Evolutionary conservation across 2,797 vertebrate genomes (phyloP), one percentile per base, ranked within the genome.

Genomic region (Rhynchonycteris naso): DNA sequence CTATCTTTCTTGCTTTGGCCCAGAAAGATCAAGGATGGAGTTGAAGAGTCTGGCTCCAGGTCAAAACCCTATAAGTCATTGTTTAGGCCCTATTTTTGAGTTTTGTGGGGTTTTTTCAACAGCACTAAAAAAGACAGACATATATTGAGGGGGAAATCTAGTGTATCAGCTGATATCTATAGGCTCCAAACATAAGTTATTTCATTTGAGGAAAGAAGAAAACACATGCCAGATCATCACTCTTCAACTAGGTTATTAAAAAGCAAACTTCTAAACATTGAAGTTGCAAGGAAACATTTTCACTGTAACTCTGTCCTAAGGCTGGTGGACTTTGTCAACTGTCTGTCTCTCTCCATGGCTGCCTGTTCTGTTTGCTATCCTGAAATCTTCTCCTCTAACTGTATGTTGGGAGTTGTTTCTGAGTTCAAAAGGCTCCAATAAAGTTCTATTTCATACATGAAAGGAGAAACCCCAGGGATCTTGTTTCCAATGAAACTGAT

Each of bases 201-300:
- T 91, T 68, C 26, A 88, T 58, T 63, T 80, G 2, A 9, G 13
- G 16, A 7, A 21, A 52, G 19, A 24, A 1, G 24, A 24, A 24
- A 79, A n/a, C 4, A 74, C 38, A 52, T 84, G 16, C 5, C 24
- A 75, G 5, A 30, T 50, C 43, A 76, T 93, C 58, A 22, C 26
- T 43, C 21, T 59, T 35, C 43, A 47, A 79, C 16, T 56, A 50
- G 4, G 35, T 56, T 83, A 71, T 68, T 33, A 80, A 43, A 68
- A 96, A 88, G 21, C 19, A 88, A 93, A 74, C 69, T 68, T 13
- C 4, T 91, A 93, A 83, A 74, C 6, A 56, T 38, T 83, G 5
- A 80, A 61, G 4, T 95, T 63, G 21, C 22, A 86, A 88, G 24
- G 80, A 81, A 90, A 66, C 5, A 38, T 72, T 35, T 59, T 43